Conservation (phyloP, 2,888 invertebrate genomes). For the Acanthosoma haemorrhoidale region DNA sequence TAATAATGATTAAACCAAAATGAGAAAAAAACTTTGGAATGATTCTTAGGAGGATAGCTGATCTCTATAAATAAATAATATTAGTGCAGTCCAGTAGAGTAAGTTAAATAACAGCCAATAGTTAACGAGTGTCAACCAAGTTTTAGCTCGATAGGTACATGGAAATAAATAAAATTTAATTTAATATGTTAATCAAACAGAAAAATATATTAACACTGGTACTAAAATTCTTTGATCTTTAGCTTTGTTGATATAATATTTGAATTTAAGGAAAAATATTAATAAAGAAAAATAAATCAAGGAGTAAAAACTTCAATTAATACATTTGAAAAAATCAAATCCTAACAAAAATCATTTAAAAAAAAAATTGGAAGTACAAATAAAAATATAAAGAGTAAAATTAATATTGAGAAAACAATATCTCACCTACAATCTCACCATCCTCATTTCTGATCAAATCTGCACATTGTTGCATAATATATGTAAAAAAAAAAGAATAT, state of each 20-base stretch:
- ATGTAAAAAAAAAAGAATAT: slow-evolving; percentile 1
- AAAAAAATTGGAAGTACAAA: not conserved
- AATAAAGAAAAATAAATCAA: not conserved
- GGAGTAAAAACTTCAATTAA: not conserved
- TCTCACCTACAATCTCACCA: slow-evolving; percentile 40
- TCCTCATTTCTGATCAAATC: slow-evolving; percentile 39
- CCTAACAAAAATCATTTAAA: not conserved
- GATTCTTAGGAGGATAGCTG: too few relatives aligned
- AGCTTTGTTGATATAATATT: not conserved
- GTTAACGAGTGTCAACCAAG: too few relatives aligned
- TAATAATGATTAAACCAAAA: too few relatives aligned
- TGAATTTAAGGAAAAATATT: not conserved
- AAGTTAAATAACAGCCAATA: too few relatives aligned
- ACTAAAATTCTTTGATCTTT: too few relatives aligned
- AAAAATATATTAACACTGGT: too few relatives aligned
- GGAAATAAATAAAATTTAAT: too few relatives aligned
- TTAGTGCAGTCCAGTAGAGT: too few relatives aligned
- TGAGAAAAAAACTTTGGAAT: too few relatives aligned
- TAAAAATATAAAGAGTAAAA: not conserved
- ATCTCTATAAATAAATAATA: too few relatives aligned
- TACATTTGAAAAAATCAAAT: slow-evolving; percentile 28
- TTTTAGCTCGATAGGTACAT: too few relatives aligned
- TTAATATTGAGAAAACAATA: slow-evolving; percentile 7
- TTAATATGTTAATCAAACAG: too few relatives aligned
- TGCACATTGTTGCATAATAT: slow-evolving; percentile 34